Conservation (phyloP, 2,797 vertebrate genomes). For the Onychomys torridus region DNA sequence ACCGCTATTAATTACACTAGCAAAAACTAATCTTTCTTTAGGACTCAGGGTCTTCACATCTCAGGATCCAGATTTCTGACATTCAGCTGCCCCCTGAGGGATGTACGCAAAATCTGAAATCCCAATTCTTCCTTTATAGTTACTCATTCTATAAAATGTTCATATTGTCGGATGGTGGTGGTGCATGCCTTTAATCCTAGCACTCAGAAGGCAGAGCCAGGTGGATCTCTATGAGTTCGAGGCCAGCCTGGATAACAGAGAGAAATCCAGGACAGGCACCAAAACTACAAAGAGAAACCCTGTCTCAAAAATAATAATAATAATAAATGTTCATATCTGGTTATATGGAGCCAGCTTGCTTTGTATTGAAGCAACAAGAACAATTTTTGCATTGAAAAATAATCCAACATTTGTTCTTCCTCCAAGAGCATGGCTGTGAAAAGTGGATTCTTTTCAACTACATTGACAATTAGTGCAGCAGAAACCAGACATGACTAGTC, state of each 20-base stretch:
- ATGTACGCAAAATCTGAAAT: constrained; percentile 10
- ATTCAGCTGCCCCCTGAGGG: neutral
- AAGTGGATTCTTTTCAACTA: neutral
- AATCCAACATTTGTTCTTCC: neutral
- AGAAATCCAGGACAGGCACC: no score
- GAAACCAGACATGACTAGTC: neutral
- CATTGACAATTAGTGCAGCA: neutral
- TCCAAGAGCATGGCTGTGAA: neutral
- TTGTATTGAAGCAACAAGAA: neutral
- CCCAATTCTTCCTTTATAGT: constrained; percentile 45
- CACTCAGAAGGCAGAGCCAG: no score
- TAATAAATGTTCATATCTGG: neutral
- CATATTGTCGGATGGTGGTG: no score
- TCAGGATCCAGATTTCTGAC: neutral
- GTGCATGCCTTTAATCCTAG: no score
- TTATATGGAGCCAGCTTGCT: neutral
- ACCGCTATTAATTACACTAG: neutral
- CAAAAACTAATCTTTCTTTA: neutral
- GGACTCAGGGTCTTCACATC: neutral
- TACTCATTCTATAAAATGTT: constrained; percentile 42
- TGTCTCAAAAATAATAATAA: no score
- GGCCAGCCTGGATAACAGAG: no score
- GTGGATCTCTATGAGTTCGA: no score
- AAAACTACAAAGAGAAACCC: no score
- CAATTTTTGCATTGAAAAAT: neutral